Evolutionary conservation across 1,140 invertebrate species (phyloP).

Genomic region (Wasmannia auropunctata): DNA sequence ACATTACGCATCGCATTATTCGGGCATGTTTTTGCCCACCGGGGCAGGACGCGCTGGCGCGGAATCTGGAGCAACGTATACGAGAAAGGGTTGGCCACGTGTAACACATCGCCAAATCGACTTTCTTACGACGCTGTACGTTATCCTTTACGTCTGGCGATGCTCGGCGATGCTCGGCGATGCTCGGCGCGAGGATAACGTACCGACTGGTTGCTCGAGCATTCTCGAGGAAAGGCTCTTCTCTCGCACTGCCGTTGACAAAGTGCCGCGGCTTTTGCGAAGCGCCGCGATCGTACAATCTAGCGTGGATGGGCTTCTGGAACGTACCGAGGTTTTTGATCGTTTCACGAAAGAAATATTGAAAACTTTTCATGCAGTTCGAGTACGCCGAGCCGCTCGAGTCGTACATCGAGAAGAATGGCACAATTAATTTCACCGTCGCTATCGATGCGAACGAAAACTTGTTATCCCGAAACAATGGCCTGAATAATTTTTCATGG

Average conservation of each 20-base stretch:
- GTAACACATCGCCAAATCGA: constrained; percentile 77
- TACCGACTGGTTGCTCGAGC: constrained; percentile 69
- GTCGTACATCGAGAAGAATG: constrained; percentile 32
- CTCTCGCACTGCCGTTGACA: constrained; percentile 53
- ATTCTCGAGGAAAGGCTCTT: constrained; percentile 57
- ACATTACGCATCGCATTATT: constrained; percentile 75
- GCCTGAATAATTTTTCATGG: background rate
- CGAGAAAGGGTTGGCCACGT: constrained; percentile 34
- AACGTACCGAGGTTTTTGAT: constrained; percentile 21
- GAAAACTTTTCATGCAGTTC: constrained; percentile 36
- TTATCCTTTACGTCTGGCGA: constrained; percentile 70
- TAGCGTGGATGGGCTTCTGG: constrained; percentile 58
- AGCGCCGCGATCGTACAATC: constrained; percentile 63
- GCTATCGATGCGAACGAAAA: constrained; percentile 19
- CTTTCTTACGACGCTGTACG: constrained; percentile 74
- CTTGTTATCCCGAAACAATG: background rate
- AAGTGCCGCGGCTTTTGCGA: constrained; percentile 67
- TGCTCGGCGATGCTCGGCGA: too few relatives aligned
- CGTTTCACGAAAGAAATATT: constrained; percentile 36
- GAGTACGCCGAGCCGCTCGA: background rate
- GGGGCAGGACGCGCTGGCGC: constrained; percentile 57
- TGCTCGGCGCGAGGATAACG: constrained; percentile 65
- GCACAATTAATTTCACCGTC: constrained; percentile 49
- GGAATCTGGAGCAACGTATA: constrained; percentile 61
- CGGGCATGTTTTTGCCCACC: constrained; percentile 53